Evolutionary conservation across 2,888 invertebrate species (phyloP).

Genomic region (Halictus ligatus): DNA sequence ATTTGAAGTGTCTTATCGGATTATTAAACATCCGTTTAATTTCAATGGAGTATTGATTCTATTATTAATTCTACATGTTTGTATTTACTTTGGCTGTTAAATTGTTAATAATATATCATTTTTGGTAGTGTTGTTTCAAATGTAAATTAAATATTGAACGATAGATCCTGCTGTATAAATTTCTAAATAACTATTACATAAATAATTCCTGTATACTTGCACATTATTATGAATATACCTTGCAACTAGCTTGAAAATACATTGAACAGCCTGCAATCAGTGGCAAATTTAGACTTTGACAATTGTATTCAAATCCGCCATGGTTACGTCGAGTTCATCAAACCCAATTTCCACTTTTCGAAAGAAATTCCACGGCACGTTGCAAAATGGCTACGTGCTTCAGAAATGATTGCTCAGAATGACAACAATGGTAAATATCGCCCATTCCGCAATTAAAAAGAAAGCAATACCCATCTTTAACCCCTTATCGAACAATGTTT

Average conservation of each 20-base stretch:
- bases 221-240: neutral
- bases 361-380: neutral
- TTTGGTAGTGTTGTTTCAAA: neutral
- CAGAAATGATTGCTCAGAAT: neutral
- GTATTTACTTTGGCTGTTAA: neutral
- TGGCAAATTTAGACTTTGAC: neutral
- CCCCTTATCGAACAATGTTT: too few relatives aligned
- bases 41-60: neutral
- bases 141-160: neutral
- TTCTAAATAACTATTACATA: neutral
- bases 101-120: neutral
- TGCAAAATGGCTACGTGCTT: neutral
- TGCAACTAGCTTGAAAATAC: neutral
- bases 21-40: neutral
- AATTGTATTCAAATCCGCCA: too few relatives aligned
- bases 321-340: too few relatives aligned
- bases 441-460: too few relatives aligned
- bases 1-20: neutral
- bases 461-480: too few relatives aligned
- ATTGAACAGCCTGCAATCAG: neutral
- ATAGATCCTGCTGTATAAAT: neutral
- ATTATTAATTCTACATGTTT: neutral
- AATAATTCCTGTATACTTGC: neutral
- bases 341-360: neutral
- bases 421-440: too few relatives aligned